A percentile compares a stretch with the other conserved stretches of the same genome.
These are phyloP conservation scores for Adoxophyes honmai DNA, from an alignment of 1,140 invertebrate genomes.

Conservation along the genomic window DNA sequence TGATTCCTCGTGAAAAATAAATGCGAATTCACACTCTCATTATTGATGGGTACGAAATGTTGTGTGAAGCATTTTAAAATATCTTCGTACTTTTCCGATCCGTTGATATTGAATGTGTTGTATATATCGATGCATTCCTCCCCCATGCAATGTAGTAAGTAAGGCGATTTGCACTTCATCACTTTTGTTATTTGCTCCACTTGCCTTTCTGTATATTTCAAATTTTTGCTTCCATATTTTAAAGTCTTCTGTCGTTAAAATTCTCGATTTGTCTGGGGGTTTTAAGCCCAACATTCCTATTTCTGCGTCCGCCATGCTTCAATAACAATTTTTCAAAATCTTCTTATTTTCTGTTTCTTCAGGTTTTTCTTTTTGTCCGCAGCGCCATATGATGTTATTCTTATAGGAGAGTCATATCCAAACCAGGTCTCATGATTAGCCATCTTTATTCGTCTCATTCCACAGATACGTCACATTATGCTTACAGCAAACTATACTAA, in stretches of 20 bases:
- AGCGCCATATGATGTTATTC: too few species aligned
- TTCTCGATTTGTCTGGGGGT: neutral
- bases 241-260: neutral
- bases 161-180: neutral
- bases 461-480: too few species aligned
- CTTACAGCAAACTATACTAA: too few species aligned
- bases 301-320: too few species aligned
- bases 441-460: too few species aligned
- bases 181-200: neutral
- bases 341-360: too few species aligned
- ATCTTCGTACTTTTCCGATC: neutral
- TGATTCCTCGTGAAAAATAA: slow-evolving; percentile 9
- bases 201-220: slow-evolving; percentile 14
- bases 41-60: neutral
- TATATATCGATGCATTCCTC: neutral
- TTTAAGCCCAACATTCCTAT: neutral
- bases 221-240: neutral
- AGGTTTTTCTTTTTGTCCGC: too few species aligned
- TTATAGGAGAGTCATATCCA: too few species aligned
- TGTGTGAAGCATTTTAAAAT: neutral
- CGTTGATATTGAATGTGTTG: neutral
- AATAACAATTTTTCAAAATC: too few species aligned
- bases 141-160: slow-evolving; percentile 1
- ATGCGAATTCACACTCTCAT: slow-evolving; percentile 14
- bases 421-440: too few species aligned